Percentiles rank a stretch among this genome's conserved stretches.
phyloP scores from a whole-genome alignment of 2,888 invertebrate genomes.

The Chymomyza caudatula region DNA sequence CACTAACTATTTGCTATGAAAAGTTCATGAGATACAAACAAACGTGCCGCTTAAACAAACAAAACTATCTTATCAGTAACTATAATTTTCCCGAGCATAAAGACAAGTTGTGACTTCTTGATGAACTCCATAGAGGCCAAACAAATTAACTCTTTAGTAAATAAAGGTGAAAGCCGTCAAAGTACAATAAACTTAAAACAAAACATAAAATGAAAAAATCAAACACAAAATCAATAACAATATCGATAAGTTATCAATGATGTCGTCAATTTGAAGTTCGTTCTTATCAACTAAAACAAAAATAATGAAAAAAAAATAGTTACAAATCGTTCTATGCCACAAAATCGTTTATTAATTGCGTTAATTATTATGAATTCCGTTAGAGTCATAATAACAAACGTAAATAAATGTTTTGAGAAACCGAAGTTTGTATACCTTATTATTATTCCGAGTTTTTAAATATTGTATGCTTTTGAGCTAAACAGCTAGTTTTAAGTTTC shows the following conservation, averaged over 20 bases:
- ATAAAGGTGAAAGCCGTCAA: constrained; percentile 12
- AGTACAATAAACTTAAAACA: constrained; percentile 11
- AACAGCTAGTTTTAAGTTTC: no score
- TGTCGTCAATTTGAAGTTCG: constrained; percentile 10
- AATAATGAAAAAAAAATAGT: not conserved
- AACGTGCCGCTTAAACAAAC: not conserved
- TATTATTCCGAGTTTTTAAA: no score
- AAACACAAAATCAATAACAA: constrained; percentile 19
- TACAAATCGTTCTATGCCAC: constrained; percentile 25
- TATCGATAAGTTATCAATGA: constrained; percentile 10
- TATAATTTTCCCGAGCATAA: not conserved
- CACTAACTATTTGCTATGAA: no score
- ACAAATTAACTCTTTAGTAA: no score
- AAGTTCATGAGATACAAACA: not conserved
- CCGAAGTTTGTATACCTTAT: not conserved
- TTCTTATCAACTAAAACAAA: constrained; percentile 7
- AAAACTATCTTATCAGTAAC: not conserved
- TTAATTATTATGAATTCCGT: constrained; percentile 49
- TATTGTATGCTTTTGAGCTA: no score
- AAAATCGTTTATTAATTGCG: constrained; percentile 60
- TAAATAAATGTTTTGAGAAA: constrained; percentile 37
- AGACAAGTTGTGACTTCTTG: not conserved
- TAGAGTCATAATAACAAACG: constrained; percentile 16
- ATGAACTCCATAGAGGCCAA: not conserved
- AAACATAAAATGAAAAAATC: not conserved